A percentile compares a stretch with the other conserved stretches of the same genome.
These are phyloP conservation scores for Accipiter virgatus DNA, from an alignment of 2,113 vertebrate species.

Conservation along the genomic window DNA sequence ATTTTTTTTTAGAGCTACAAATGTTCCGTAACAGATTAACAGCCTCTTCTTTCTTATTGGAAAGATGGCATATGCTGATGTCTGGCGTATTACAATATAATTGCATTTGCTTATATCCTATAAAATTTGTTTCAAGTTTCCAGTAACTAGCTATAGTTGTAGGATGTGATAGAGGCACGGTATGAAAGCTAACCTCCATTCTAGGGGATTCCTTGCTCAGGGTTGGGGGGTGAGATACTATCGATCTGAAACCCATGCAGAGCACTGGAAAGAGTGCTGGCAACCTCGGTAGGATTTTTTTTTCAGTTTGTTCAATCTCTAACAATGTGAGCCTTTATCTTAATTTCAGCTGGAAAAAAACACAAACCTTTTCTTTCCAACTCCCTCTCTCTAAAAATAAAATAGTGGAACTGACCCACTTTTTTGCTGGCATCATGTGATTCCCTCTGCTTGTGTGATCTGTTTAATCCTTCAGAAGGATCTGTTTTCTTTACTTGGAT, in stretches of 20 bases:
- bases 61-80: neutral
- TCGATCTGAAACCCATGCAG: neutral
- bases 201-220: neutral
- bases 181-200: neutral
- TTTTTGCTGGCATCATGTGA: neutral
- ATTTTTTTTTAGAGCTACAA: neutral
- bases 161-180: neutral
- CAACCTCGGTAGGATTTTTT: neutral
- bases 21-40: neutral
- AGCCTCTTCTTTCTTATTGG: neutral
- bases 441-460: neutral
- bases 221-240: neutral
- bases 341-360: neutral
- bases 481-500: neutral
- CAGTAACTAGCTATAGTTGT: neutral
- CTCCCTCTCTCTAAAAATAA: neutral
- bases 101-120: neutral
- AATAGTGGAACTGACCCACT: neutral
- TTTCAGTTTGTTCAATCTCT: neutral
- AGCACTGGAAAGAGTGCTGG: neutral
- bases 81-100: neutral
- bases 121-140: neutral
- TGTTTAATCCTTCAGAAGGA: neutral
- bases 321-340: neutral
- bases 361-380: neutral